Evolutionary conservation across 1,140 invertebrate genomes (phyloP), one percentile per base, ranked within the genome.

Genomic region (Psix sp.): DNA sequence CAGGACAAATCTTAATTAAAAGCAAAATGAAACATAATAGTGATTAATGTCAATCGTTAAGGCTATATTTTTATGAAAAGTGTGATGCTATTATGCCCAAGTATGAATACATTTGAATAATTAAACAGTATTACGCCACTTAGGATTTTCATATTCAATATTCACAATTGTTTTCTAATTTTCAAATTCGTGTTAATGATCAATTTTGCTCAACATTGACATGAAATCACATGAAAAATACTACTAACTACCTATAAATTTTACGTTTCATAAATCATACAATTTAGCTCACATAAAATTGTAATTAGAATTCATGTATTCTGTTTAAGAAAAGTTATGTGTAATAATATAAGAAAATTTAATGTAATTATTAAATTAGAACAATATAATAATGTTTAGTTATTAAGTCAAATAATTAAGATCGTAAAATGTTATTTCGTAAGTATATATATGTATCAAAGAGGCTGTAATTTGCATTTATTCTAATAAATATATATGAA

Each of bases 401-500:
- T 42, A 2, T 42, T 42, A 40, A 18, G 6, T n/a, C n/a, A n/a
- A n/a, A n/a, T n/a, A n/a, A n/a, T n/a, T n/a, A n/a, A n/a, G n/a
- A n/a, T n/a, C n/a, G n/a, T n/a, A n/a, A 38, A 5, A 13, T 38
- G 3, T 38, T 38, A 42, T 24, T 42, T 18, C n/a, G 11, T n/a
- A 20, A 20, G 10, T 20, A 40, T 20, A 5, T 10, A 31, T 36
- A 7, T 39, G 10, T 16, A 31, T 24, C 6, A 5, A 49, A 36
- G 43, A 46, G 43, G 26, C 43, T 46, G 15, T 18, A 33, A 26
- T 52, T 40, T 26, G 20, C 35, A 39, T 39, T 52, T 52, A 52
- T 15, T 1, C 14, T 10, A 31, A 39, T 18, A 7, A 39, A 52
- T 18, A 26, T 26, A 20, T n/a, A 18, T 21, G 2, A 49, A 14